Evolutionary conservation across 2,888 invertebrate genomes (phyloP).

Genomic region (Mellilla xanthometata): DNA sequence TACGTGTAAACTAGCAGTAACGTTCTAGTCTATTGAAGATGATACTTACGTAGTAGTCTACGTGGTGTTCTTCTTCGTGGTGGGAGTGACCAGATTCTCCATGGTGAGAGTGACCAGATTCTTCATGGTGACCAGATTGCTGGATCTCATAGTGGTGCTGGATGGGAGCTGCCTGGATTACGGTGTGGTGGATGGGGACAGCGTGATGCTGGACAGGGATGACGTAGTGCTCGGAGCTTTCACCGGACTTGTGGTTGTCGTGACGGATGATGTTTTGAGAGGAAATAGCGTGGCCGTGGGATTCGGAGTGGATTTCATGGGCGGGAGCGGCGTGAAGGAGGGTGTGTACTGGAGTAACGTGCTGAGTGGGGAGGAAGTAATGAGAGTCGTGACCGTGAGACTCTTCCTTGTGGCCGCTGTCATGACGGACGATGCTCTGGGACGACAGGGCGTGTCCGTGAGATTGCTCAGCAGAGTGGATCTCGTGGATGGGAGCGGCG

Average conservation of each 20-base stretch:
- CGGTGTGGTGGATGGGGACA: conserved; percentile 38
- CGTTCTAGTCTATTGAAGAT: too few relatives aligned
- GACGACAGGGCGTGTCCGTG: conserved; percentile 44
- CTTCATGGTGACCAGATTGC: conserved; percentile 21
- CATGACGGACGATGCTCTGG: conserved; percentile 43
- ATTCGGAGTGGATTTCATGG: conserved; percentile 19
- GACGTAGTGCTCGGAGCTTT: conserved; percentile 33
- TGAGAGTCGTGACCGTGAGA: conserved; percentile 20
- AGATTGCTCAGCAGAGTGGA: conserved; percentile 22
- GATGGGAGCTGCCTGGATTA: conserved; percentile 39
- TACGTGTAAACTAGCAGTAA: background rate
- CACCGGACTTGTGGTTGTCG: conserved; percentile 27
- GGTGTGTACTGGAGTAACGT: conserved; percentile 21
- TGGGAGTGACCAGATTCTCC: conserved; percentile 29
- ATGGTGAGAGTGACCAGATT: conserved; percentile 28
- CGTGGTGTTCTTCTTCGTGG: conserved; percentile 37
- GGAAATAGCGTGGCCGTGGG: conserved; percentile 31
- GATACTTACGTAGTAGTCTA: conserved; percentile 55
- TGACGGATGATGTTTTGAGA: conserved; percentile 39
- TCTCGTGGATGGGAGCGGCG: conserved; percentile 20
- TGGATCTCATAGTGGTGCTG: conserved; percentile 29
- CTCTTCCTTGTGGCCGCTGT: conserved; percentile 23
- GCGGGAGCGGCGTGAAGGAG: conserved; percentile 25
- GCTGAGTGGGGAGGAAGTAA: conserved; percentile 17
- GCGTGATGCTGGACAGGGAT: conserved; percentile 35